These are phyloP conservation scores for Bathynomus jamesi DNA, from an alignment of 1,140 invertebrate genomes.

Conservation along the genomic window DNA sequence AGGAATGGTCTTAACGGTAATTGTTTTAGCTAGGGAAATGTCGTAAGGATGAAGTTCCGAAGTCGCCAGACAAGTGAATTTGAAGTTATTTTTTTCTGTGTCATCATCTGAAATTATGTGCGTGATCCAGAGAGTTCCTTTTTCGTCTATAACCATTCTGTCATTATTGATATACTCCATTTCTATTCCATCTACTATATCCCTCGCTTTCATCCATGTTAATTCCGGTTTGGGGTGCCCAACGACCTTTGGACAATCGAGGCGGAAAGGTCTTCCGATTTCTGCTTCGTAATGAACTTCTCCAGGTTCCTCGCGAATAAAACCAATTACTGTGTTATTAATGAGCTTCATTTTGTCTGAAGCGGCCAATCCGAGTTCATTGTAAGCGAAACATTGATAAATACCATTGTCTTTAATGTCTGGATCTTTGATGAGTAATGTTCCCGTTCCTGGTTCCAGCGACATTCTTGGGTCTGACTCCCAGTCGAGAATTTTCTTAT, in stretches of 20 bases:
- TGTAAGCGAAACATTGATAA: slow-evolving; percentile 35
- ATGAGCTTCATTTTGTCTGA: slow-evolving; percentile 24
- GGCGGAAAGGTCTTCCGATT: slow-evolving; percentile 26
- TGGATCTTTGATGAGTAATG: slow-evolving; percentile 26
- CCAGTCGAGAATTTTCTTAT: slow-evolving; percentile 21
- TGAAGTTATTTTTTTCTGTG: slow-evolving; percentile 5
- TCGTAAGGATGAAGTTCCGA: slow-evolving; percentile 18
- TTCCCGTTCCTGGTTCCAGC: slow-evolving; percentile 26
- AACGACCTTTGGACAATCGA: slow-evolving; percentile 24
- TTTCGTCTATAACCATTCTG: slow-evolving; percentile 16
- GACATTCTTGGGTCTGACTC: slow-evolving; percentile 20
- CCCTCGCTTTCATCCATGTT: slow-evolving; percentile 19
- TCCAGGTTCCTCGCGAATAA: background rate
- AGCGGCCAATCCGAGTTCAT: slow-evolving; percentile 26
- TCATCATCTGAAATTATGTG: slow-evolving; percentile 21
- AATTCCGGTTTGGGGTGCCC: slow-evolving; percentile 23
- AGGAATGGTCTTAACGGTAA: slow-evolving; percentile 13
- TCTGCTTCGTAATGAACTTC: slow-evolving; percentile 22
- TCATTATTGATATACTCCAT: slow-evolving; percentile 22
- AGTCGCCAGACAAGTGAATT: slow-evolving; percentile 27
- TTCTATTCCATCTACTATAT: background rate
- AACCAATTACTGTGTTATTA: slow-evolving; percentile 20
- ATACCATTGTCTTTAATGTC: slow-evolving; percentile 25
- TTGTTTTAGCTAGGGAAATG: slow-evolving; percentile 24
- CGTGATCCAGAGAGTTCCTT: slow-evolving; percentile 25